Percentiles rank a stretch among this genome's conserved stretches.
These are phyloP conservation scores for Eurystomus glaucurus DNA, from an alignment of 2,797 vertebrate genomes.

Conservation along the genomic window DNA sequence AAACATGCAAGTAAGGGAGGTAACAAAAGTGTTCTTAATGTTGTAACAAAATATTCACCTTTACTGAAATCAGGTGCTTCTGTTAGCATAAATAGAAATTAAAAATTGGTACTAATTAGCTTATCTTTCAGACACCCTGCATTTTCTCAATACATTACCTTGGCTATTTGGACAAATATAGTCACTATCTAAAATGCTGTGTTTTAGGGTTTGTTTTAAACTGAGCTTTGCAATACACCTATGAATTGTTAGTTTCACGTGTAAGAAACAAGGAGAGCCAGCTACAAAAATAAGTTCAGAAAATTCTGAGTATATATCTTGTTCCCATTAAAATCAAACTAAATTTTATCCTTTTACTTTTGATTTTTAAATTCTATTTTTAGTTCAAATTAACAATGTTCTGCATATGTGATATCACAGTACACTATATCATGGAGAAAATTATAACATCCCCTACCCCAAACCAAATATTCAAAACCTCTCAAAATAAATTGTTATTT, in stretches of 20 bases:
- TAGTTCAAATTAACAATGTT: background rate
- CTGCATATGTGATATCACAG: background rate
- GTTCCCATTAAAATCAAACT: fast-evolving
- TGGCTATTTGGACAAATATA: background rate
- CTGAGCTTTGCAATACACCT: background rate
- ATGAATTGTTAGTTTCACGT: background rate
- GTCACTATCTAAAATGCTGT: background rate
- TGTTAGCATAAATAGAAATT: background rate
- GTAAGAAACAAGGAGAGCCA: fast-evolving
- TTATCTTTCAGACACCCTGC: background rate
- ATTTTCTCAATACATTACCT: background rate
- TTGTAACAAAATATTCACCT: background rate
- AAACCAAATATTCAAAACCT: fast-evolving
- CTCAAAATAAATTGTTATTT: background rate
- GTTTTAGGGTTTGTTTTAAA: background rate
- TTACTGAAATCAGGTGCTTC: background rate
- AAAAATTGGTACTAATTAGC: background rate
- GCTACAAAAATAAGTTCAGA: background rate
- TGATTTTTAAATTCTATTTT: background rate
- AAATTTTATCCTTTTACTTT: background rate
- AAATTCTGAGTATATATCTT: background rate
- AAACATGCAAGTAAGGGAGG: background rate
- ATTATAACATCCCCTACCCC: background rate
- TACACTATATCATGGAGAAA: background rate
- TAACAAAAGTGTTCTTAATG: background rate